These are phyloP conservation scores for Nothura maculosa DNA, from an alignment of 2,797 vertebrate genomes.

Conservation along the genomic window DNA sequence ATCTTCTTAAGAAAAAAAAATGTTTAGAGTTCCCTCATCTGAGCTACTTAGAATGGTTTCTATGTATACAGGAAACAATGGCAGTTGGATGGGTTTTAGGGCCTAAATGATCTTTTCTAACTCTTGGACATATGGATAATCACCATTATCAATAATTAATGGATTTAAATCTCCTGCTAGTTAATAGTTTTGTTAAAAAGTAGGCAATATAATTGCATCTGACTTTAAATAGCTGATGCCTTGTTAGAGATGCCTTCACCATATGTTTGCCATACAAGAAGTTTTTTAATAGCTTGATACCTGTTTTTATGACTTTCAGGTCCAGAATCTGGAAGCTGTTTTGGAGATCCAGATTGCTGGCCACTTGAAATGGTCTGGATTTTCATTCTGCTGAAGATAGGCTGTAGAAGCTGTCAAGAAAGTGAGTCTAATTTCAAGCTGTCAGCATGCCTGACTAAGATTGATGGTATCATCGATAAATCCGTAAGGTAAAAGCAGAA, in stretches of 20 bases:
- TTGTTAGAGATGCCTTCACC: not conserved
- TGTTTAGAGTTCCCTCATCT: not conserved
- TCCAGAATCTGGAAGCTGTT: constrained; percentile 5
- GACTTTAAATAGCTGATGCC: not conserved
- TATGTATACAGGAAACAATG: not conserved
- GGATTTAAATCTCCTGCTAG: not conserved
- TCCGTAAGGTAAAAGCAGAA: constrained; percentile 61
- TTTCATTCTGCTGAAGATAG: constrained; percentile 21
- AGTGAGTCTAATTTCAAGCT: constrained; percentile 51
- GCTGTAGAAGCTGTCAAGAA: constrained; percentile 45
- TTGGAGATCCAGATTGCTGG: not conserved
- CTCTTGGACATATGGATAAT: not conserved
- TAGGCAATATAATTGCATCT: not conserved
- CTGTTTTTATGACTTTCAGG: not conserved
- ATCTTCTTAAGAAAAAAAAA: not conserved
- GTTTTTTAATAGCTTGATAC: not conserved
- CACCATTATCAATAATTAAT: not conserved
- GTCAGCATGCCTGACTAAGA: constrained; percentile 69
- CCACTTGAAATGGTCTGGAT: constrained; percentile 9
- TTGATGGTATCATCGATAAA: constrained; percentile 74
- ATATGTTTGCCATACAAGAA: not conserved
- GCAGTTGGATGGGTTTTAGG: not conserved
- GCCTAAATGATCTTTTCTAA: not conserved
- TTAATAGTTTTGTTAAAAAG: not conserved
- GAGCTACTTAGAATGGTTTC: not conserved